These are phyloP conservation scores for Gymnopithys bicolor DNA, from an alignment of 2,797 vertebrate genomes.

Conservation along the genomic window DNA sequence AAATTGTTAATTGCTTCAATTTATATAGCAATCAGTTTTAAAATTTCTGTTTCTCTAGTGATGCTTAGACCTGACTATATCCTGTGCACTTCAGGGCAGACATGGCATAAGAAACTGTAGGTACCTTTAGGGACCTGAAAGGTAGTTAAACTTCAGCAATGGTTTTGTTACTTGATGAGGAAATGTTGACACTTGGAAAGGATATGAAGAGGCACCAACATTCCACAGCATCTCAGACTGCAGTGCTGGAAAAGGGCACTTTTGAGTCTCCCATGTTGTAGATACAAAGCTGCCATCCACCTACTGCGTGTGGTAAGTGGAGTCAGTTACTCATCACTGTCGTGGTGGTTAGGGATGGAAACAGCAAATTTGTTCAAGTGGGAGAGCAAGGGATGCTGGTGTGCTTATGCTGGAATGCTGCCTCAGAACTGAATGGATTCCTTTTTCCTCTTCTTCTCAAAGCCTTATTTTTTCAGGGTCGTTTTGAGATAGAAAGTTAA, in stretches of 20 bases:
- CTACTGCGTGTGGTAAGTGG: neutral
- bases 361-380: neutral
- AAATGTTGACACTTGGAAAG: neutral
- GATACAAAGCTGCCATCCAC: neutral
- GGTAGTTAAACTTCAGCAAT: slow-evolving; percentile 28
- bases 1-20: neutral
- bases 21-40: neutral
- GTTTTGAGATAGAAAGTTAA: neutral
- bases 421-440: neutral
- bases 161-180: neutral
- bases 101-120: neutral
- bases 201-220: neutral
- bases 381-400: neutral
- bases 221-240: neutral
- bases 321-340: neutral
- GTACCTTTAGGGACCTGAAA: neutral
- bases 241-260: neutral
- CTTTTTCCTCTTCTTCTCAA: neutral
- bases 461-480: neutral
- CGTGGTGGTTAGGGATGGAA: neutral
- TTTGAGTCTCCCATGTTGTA: neutral
- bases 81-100: neutral
- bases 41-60: neutral
- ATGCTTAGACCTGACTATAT: neutral
- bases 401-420: neutral